Base-by-base conservation (phyloP, 2,888 invertebrate genomes). In the Ornithoptera alexandrae region DNA sequence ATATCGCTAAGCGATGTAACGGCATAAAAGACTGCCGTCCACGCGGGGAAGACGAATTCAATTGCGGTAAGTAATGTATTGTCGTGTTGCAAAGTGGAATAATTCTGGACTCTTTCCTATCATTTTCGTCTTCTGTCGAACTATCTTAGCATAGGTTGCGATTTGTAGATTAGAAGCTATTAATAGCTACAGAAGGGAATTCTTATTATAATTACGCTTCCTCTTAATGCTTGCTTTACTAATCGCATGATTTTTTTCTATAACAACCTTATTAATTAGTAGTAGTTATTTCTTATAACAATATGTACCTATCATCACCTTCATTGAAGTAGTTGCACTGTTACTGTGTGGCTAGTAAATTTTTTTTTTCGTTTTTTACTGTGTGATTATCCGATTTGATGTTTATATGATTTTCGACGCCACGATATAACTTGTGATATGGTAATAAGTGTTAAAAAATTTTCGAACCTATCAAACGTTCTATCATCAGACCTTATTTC, bases 1-100 rank as follows among this genome's bases (percentile, higher is more conserved):
- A 93, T 79, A 87, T 92, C 75, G 92, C 92, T 64, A 93, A 93
- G 75, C 90, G 93, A 77, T 97, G 97, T 86, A 94, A 97, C 82
- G 93, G 93, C 75, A 81, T 84, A 69, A 79, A 77, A 74, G 94
- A 96, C 81, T 96, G 95, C 84, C 76, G 68, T 53, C 82, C 87
- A 39, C 91, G 93, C 79, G 94, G 94, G 71, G 94, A 94, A 77
- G 95, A 96, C 78, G 96, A 96, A 85, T 78, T 78, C 67, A 90
- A 92, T 74, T 94, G 94, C 77, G 93, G 93, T 88, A 83, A 81
- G 83, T 82, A 39, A 64, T 39, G 22, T 56, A 18, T 62, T n/a
- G 17, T 53, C 53, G 53, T 15, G 8, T n/a, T 56, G n/a, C n/a
- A 20, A 46, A 39, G 62, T 62, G 66, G 63, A 53, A 63, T 42